A percentile compares a stretch with the other conserved stretches of the same genome.
These are phyloP conservation scores for Drosophila incognita DNA, from an alignment of 2,888 invertebrate genomes.

Conservation along the genomic window DNA sequence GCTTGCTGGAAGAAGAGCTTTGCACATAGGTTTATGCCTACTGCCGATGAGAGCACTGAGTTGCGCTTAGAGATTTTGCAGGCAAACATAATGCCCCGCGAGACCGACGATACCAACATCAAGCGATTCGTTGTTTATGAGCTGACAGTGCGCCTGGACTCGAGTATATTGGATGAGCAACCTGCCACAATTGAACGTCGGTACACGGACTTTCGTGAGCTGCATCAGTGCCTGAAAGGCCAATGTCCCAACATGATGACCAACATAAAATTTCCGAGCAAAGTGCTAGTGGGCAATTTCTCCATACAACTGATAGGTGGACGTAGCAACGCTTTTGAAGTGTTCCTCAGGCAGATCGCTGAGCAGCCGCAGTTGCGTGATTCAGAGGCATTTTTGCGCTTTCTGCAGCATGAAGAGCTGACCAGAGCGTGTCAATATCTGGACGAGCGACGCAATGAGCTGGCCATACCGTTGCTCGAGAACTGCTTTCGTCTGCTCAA, in stretches of 20 bases:
- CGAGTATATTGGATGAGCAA: constrained; percentile 86
- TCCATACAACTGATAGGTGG: constrained; percentile 88
- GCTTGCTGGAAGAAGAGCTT: constrained; percentile 82
- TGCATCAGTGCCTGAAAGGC: constrained; percentile 88
- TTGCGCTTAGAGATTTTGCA: constrained; percentile 88
- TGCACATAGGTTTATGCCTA: constrained; percentile 64
- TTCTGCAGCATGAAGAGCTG: constrained; percentile 89
- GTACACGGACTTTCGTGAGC: constrained; percentile 90
- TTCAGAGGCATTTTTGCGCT: constrained; percentile 87
- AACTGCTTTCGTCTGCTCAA: constrained; percentile 89
- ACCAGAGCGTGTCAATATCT: constrained; percentile 87
- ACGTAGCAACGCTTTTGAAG: constrained; percentile 89
- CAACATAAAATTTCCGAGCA: constrained; percentile 88
- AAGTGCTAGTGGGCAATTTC: constrained; percentile 90
- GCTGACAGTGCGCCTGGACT: constrained; percentile 88
- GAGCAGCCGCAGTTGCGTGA: constrained; percentile 87
- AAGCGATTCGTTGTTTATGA: constrained; percentile 90
- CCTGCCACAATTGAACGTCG: constrained; percentile 89
- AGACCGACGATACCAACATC: constrained; percentile 85
- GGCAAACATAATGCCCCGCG: constrained; percentile 88
- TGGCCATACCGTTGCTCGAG: constrained; percentile 88
- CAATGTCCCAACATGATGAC: constrained; percentile 87
- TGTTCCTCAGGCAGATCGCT: constrained; percentile 87
- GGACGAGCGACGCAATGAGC: constrained; percentile 87
- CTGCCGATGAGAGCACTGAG: constrained; percentile 75